Evolutionary conservation across 2,113 vertebrate species (phyloP).

Genomic region (Anoura caudifer): DNA sequence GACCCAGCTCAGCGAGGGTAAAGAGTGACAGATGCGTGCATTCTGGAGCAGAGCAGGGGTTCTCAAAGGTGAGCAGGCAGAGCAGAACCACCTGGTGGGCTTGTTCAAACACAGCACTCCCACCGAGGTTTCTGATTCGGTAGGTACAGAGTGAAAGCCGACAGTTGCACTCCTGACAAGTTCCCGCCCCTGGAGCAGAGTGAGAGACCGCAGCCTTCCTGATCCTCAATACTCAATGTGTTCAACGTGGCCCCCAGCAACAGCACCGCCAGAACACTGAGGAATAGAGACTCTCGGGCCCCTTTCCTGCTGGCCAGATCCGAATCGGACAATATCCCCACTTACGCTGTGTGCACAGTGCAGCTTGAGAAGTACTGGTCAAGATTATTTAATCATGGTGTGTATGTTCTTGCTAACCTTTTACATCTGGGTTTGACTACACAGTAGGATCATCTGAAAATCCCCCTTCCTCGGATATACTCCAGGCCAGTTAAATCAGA

Average conservation of each 20-base stretch:
- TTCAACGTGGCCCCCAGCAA: rapidly evolving
- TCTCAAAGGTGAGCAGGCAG: neutral
- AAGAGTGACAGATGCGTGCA: neutral
- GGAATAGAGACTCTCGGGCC: neutral
- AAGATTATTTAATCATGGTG: neutral
- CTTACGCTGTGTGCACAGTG: neutral
- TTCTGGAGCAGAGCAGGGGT: neutral
- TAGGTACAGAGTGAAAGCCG: neutral
- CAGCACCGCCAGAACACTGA: neutral
- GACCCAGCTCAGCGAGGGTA: neutral
- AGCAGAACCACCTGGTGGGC: neutral
- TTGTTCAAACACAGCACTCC: neutral
- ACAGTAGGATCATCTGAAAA: neutral
- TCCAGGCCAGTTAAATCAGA: neutral
- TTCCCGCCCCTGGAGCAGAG: neutral
- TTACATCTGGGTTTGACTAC: neutral
- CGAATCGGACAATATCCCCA: neutral
- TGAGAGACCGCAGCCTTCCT: neutral
- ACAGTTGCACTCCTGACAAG: neutral
- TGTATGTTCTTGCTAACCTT: neutral
- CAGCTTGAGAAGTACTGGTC: neutral
- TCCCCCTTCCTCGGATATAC: neutral
- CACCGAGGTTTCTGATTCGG: neutral
- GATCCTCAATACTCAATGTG: neutral
- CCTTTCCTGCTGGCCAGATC: neutral